phyloP scores from a whole-genome alignment of 2,888 invertebrate genomes.

The Hypsopygia costalis region DNA sequence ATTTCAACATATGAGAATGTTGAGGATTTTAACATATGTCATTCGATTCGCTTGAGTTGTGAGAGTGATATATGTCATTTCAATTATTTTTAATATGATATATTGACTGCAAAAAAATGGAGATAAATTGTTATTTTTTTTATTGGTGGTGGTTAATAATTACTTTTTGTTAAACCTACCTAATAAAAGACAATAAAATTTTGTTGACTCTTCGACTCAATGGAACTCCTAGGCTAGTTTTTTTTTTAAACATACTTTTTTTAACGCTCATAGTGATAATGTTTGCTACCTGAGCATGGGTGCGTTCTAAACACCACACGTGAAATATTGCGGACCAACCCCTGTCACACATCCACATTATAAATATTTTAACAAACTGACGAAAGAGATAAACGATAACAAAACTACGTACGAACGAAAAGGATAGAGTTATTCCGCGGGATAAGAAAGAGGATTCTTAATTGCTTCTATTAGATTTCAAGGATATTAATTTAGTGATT shows the following conservation, averaged over 20 bases:
- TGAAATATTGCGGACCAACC: slow-evolving; percentile 74
- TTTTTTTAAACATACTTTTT: slow-evolving; percentile 31
- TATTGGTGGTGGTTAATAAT: too few relatives aligned
- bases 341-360: slow-evolving; percentile 70
- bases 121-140: too few relatives aligned
- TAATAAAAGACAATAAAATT: slow-evolving; percentile 7
- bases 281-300: slow-evolving; percentile 76
- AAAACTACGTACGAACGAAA: slow-evolving; percentile 22
- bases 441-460: slow-evolving; percentile 60
- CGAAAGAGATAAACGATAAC: slow-evolving; percentile 28
- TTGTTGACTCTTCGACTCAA: slow-evolving; percentile 30
- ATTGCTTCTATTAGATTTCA: slow-evolving; percentile 78
- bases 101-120: too few relatives aligned
- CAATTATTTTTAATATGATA: too few relatives aligned
- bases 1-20: too few relatives aligned
- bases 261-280: slow-evolving; percentile 71
- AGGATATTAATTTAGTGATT: slow-evolving; percentile 77
- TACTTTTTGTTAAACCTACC: too few relatives aligned
- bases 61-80: too few relatives aligned
- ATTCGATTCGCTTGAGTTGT: too few relatives aligned
- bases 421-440: slow-evolving; percentile 27
- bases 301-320: slow-evolving; percentile 59
- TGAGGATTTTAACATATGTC: too few relatives aligned
- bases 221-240: slow-evolving; percentile 10
- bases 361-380: slow-evolving; percentile 44